Conservation (phyloP, 2,888 invertebrate genomes). For the Cephus nigrinus region DNA sequence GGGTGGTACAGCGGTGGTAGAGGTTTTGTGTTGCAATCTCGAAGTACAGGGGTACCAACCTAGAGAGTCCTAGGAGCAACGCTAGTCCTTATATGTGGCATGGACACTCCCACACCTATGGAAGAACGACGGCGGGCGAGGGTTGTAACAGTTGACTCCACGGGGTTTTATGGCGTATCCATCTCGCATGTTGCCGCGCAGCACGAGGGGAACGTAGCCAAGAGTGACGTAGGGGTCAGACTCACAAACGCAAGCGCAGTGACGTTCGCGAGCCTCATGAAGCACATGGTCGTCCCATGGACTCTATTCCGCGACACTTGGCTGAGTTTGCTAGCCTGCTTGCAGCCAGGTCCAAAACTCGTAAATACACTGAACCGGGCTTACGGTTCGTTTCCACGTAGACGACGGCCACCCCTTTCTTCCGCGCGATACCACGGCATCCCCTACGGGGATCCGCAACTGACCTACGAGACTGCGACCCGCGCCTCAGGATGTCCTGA, state of each 20-base stretch:
- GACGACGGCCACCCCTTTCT: slow-evolving; percentile 19
- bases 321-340: background rate
- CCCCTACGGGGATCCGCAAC: slow-evolving; percentile 12
- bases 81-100: background rate
- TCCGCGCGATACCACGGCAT: slow-evolving; percentile 14
- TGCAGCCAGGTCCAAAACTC: slow-evolving; percentile 26
- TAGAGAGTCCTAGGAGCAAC: background rate
- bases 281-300: slow-evolving; percentile 59
- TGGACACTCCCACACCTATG: slow-evolving; percentile 26
- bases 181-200: slow-evolving; percentile 36
- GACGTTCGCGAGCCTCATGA: slow-evolving; percentile 53
- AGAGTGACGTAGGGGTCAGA: slow-evolving; percentile 51
- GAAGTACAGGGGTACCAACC: background rate
- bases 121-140: slow-evolving; percentile 26
- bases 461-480: slow-evolving; percentile 27
- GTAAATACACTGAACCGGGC: slow-evolving; percentile 16
- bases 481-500: background rate
- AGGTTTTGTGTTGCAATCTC: background rate
- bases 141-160: slow-evolving; percentile 49
- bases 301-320: slow-evolving; percentile 39
- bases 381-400: slow-evolving; percentile 25
- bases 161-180: slow-evolving; percentile 50
- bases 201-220: slow-evolving; percentile 44
- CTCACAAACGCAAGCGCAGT: slow-evolving; percentile 62
- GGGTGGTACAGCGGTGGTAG: background rate